Evolutionary conservation across 2,888 invertebrate genomes (phyloP).

Genomic region (Aproaerema taeniolella): DNA sequence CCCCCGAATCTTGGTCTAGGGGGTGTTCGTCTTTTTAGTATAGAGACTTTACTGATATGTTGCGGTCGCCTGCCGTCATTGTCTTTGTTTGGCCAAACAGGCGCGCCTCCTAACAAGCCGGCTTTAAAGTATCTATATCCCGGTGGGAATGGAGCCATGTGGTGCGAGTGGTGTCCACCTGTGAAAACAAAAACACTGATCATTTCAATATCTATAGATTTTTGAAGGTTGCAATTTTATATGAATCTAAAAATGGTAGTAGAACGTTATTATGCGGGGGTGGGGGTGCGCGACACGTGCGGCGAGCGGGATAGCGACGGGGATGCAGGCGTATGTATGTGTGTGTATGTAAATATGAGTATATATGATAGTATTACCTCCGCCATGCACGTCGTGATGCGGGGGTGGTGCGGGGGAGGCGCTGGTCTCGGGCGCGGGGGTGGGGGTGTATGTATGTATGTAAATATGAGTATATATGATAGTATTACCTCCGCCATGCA

Average conservation of each 20-base stretch:
- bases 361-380: no score
- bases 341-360: no score
- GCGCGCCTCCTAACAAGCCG: conserved; percentile 81
- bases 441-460: no score
- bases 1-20: conserved; percentile 66
- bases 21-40: conserved; percentile 78
- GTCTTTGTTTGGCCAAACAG: conserved; percentile 78
- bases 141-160: conserved; percentile 75
- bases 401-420: no score
- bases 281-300: neutral
- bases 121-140: conserved; percentile 79
- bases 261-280: no score
- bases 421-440: no score
- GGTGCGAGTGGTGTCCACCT: conserved; percentile 68
- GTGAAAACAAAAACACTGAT: neutral
- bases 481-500: no score
- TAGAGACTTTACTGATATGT: conserved; percentile 75
- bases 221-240: neutral
- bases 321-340: no score
- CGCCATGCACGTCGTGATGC: no score
- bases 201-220: no score
- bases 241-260: neutral
- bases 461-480: no score
- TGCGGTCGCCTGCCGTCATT: conserved; percentile 50
- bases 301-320: neutral